Percentiles rank a stretch among this genome's conserved stretches.
Evolutionary conservation across 2,888 invertebrate species (phyloP).

Genomic region (Agrochola lychnidis): DNA sequence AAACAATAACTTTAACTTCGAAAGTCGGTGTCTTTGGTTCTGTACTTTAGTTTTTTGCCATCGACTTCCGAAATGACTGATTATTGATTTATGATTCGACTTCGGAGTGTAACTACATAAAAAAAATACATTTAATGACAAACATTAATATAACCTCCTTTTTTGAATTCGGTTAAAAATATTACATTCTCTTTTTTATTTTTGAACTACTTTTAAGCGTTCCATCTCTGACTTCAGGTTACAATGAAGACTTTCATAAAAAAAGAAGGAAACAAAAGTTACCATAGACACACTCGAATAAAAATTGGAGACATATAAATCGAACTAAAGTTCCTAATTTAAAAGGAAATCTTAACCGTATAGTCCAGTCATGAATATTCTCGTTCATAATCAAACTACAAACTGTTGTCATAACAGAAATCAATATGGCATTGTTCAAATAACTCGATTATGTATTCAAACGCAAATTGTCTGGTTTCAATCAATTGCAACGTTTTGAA

Average conservation of each 20-base stretch:
- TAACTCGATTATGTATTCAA: constrained; percentile 20
- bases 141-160: too few species aligned
- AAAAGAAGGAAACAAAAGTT: neutral
- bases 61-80: too few species aligned
- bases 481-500: constrained; percentile 18
- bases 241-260: neutral
- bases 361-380: neutral
- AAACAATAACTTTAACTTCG: too few species aligned
- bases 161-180: neutral
- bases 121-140: too few species aligned
- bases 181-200: neutral
- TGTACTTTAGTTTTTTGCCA: too few species aligned
- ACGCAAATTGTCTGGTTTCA: constrained; percentile 31
- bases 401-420: constrained; percentile 12
- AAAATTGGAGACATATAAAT: neutral
- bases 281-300: neutral
- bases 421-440: constrained; percentile 22
- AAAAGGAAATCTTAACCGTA: too few species aligned
- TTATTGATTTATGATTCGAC: too few species aligned
- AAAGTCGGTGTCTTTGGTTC: too few species aligned
- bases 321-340: neutral
- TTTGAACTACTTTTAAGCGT: neutral
- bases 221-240: neutral
- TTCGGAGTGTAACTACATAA: too few species aligned
- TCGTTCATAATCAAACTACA: constrained; percentile 1